Percentiles rank a stretch among this genome's conserved stretches.
These are phyloP conservation scores for Spheniscus humboldti DNA, from an alignment of 2,797 vertebrate species.

Conservation along the genomic window DNA sequence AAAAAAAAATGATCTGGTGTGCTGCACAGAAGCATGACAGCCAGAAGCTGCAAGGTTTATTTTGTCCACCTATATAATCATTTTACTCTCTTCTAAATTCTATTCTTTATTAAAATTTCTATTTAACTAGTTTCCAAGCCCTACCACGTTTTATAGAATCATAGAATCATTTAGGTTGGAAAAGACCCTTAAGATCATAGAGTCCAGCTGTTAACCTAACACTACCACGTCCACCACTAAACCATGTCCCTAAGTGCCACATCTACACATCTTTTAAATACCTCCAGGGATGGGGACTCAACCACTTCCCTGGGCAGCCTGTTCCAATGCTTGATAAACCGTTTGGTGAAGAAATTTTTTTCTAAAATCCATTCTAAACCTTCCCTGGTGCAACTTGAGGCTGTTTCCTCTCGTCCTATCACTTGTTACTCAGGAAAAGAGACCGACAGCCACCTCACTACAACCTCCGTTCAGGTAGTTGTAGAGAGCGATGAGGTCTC, in stretches of 20 bases:
- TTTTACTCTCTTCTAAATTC: background rate
- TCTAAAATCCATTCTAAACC: background rate
- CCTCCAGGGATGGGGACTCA: background rate
- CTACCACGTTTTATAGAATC: background rate
- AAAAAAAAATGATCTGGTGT: background rate
- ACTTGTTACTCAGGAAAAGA: background rate
- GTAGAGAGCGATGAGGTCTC: background rate
- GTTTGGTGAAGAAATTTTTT: background rate
- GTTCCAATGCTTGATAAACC: background rate
- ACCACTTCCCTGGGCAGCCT: background rate
- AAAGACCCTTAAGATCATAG: background rate
- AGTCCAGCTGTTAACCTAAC: background rate
- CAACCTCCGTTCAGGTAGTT: background rate
- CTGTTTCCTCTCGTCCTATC: background rate
- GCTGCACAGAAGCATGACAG: background rate
- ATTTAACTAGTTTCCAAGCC: background rate
- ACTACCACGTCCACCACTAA: background rate
- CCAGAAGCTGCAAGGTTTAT: background rate
- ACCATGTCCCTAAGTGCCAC: background rate
- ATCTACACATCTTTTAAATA: background rate
- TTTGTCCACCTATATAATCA: background rate
- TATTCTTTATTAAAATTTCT: background rate
- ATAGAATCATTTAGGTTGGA: background rate
- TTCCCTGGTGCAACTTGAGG: background rate
- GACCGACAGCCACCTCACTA: background rate